A percentile compares a stretch with the other conserved stretches of the same genome.
These are phyloP conservation scores for Epistrophella euchroma DNA, from an alignment of 2,888 invertebrate genomes.

Conservation along the genomic window DNA sequence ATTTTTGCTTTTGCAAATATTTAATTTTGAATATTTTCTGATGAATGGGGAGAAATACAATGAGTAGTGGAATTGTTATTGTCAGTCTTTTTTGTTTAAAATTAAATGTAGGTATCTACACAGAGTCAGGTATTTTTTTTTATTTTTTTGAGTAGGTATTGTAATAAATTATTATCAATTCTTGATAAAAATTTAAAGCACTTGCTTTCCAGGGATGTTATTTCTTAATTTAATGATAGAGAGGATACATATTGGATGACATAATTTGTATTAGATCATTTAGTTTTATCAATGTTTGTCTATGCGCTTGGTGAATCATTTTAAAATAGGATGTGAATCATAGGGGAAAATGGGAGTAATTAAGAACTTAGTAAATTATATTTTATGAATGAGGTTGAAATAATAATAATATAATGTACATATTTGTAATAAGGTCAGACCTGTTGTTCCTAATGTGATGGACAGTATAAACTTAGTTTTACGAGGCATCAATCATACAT, in stretches of 20 bases:
- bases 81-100: not conserved
- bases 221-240: not conserved
- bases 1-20: slow-evolving; percentile 33
- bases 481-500: too few relatives aligned
- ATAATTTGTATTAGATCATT: slow-evolving; percentile 40
- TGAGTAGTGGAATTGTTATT: not conserved
- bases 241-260: slow-evolving; percentile 22
- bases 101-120: not conserved
- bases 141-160: not conserved
- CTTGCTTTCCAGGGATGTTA: slow-evolving; percentile 47
- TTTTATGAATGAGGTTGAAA: too few relatives aligned
- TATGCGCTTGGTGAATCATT: slow-evolving; percentile 18
- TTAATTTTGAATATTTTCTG: not conserved
- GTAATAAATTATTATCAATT: not conserved
- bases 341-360: not conserved
- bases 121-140: not conserved
- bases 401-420: too few relatives aligned
- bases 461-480: too few relatives aligned
- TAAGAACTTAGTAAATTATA: too few relatives aligned
- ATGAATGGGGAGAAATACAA: not conserved
- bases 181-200: not conserved
- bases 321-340: not conserved
- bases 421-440: too few relatives aligned
- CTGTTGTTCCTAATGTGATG: too few relatives aligned
- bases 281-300: slow-evolving; percentile 4